These are phyloP conservation scores for Corydoras sp. DNA, from an alignment of 2,113 vertebrate species.

Conservation along the genomic window DNA sequence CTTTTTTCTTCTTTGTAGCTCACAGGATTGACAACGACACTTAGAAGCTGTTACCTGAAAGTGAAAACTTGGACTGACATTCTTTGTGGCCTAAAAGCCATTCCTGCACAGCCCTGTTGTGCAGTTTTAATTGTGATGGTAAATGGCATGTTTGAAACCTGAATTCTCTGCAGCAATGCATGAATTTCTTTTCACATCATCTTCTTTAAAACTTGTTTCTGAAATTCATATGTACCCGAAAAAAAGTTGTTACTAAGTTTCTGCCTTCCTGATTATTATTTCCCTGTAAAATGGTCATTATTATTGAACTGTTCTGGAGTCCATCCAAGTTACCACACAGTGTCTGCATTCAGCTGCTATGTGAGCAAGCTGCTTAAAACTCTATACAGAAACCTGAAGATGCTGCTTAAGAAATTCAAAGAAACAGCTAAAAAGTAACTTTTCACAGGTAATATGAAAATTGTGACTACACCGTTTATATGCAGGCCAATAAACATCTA, in stretches of 20 bases:
- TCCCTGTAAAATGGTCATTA: background rate
- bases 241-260: conserved; percentile 11
- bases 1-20: conserved; percentile 63
- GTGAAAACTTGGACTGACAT: conserved; percentile 47
- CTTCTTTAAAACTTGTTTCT: background rate
- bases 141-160: conserved; percentile 25
- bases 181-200: conserved; percentile 9
- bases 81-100: conserved; percentile 48
- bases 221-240: conserved; percentile 15
- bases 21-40: conserved; percentile 94
- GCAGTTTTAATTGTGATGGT: conserved; percentile 40
- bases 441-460: too few relatives aligned
- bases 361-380: too few relatives aligned
- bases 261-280: background rate
- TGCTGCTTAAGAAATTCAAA: too few relatives aligned
- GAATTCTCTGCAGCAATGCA: conserved; percentile 24
- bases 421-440: too few relatives aligned
- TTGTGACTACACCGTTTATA: too few relatives aligned
- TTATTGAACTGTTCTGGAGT: too few relatives aligned
- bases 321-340: too few relatives aligned
- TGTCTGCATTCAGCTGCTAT: too few relatives aligned
- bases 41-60: conserved; percentile 61
- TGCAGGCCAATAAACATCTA: too few relatives aligned
- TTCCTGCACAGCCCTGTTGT: conserved; percentile 49
- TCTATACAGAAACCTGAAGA: too few relatives aligned